Conservation (phyloP, 1,140 invertebrate genomes). For the Nephotettix cincticeps region DNA sequence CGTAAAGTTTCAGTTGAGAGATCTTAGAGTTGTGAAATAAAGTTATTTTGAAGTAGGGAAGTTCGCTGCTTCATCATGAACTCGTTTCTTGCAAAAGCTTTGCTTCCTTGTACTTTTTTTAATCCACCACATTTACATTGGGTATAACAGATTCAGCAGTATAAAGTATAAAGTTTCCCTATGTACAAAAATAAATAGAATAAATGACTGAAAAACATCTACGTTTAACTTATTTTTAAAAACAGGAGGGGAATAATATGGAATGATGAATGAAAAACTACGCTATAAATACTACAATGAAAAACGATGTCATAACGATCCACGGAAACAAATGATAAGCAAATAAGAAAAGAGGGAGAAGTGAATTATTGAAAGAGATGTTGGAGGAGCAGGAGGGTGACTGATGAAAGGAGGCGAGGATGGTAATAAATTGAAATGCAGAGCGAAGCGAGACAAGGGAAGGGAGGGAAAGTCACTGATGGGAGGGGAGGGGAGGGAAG, state of each 20-base stretch:
- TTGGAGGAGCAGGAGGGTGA: background rate
- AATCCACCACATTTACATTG: too few species aligned
- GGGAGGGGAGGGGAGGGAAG: background rate
- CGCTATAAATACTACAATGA: too few species aligned
- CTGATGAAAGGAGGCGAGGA: background rate
- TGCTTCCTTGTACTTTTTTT: too few species aligned
- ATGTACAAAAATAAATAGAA: too few species aligned
- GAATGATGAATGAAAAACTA: too few species aligned
- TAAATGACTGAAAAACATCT: too few species aligned
- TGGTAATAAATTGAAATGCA: background rate
- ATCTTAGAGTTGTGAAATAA: conserved; percentile 4
- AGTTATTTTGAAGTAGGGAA: conserved; percentile 15
- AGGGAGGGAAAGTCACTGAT: background rate
- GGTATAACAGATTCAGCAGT: too few species aligned
- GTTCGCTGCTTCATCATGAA: conserved; percentile 4
- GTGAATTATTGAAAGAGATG: conserved; percentile 19
- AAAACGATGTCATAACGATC: background rate
- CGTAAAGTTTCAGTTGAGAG: conserved; percentile 1
- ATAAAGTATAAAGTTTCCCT: too few species aligned
- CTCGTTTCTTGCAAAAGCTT: too few species aligned
- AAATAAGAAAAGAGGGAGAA: background rate
- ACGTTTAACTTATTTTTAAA: too few species aligned
- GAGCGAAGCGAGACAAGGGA: background rate
- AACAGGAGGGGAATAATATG: too few species aligned
- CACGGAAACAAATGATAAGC: conserved; percentile 4